Base-by-base conservation (phyloP, 2,113 vertebrate species). In the Percopsis transmontana region DNA sequence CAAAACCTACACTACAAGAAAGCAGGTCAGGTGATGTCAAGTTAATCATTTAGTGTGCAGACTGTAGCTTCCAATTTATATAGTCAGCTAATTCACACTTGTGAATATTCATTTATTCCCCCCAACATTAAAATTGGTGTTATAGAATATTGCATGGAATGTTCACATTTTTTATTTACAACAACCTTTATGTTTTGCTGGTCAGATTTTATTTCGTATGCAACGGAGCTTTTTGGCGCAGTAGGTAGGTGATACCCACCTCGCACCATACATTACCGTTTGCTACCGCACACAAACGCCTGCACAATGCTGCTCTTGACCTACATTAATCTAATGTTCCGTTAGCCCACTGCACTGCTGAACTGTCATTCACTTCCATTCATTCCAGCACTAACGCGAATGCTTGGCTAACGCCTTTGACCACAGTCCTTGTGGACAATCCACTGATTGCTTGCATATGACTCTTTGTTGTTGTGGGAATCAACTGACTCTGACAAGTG, bases 161-260 rank as follows among this genome's bases (percentile, higher is more conserved):
- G 73, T 91, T 80, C 63, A 78, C 65, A 71, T 70, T 86, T 74
- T 84, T 74, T 84, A 87, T 87, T 71, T 74, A 67, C 62, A 10
- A 51, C 21, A 19, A 71, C 74, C 62, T 91, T 88, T 91, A 85
- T 91, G 91, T 87, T 93, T 87, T 85, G 90, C 91, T 81, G 90
- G 91, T 94, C 91, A 96, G 94, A 96, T 90, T 92, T 94, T 83
- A 95, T 97, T 93, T 91, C 92, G 81, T 95, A 94, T 88, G 94
- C 94, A 79, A 92, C 91, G 93, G 93, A 95, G 91, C 63, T 77
- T 91, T 95, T 97, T 88, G 91, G 93, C 90, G 92, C 93, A 80
- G 88, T 96, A 95, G 95, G 93, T 96, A 95, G 92, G 94, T 95
- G 92, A 89, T 64, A 55, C 84, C 87, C 81, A 80, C 72, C 9